These are phyloP conservation scores for Ceratosolen solmsi DNA, from an alignment of 1,140 invertebrate species.

Conservation along the genomic window DNA sequence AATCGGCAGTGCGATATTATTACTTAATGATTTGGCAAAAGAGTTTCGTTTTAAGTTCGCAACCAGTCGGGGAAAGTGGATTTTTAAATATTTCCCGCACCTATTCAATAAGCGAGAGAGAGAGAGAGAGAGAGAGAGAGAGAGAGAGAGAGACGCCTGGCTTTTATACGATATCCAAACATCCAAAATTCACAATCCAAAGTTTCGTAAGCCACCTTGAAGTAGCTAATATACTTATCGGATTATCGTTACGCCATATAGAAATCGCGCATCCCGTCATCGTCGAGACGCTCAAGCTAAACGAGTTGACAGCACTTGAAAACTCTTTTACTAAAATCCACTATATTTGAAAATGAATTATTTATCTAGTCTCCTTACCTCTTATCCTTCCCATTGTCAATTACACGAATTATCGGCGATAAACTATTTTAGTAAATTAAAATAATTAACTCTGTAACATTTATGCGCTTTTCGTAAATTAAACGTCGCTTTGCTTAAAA, in stretches of 20 bases:
- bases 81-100: neutral
- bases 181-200: conserved; percentile 1
- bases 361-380: no score
- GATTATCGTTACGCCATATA: conserved; percentile 57
- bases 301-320: neutral
- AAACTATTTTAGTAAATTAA: no score
- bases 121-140: no score
- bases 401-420: no score
- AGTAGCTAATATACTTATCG: conserved; percentile 60
- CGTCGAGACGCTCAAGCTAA: no score
- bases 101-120: neutral
- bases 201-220: conserved; percentile 3
- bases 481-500: no score
- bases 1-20: neutral
- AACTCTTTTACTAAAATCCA: neutral
- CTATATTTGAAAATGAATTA: conserved; percentile 13
- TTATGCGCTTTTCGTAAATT: no score
- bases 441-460: no score
- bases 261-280: conserved; percentile 55
- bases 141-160: no score
- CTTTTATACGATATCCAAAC: neutral
- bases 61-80: neutral
- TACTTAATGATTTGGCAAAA: neutral
- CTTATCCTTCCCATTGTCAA: no score
- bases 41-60: neutral